Conservation (phyloP, 2,797 vertebrate genomes). For the Muscicapa comitata region DNA sequence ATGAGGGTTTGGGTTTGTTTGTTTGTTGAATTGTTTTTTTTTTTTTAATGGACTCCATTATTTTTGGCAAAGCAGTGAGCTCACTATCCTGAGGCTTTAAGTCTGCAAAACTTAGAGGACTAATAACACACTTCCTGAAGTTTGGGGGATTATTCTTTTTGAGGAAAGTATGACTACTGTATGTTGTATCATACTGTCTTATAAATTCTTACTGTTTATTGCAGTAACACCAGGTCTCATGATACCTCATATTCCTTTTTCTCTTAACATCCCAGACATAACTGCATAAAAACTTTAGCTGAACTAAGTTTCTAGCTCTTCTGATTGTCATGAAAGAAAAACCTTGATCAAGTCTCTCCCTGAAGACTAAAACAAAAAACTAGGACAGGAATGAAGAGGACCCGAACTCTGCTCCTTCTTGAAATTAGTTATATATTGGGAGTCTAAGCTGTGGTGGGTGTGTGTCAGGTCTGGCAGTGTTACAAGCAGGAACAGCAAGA, state of each 20-base stretch:
- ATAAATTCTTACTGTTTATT: background rate
- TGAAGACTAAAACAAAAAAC: background rate
- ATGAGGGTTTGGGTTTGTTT: background rate
- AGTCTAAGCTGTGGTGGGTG: background rate
- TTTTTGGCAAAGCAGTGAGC: background rate
- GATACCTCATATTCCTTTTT: background rate
- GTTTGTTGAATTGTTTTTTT: rapidly evolving
- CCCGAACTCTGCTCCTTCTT: background rate
- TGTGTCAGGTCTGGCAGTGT: background rate
- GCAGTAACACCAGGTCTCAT: background rate
- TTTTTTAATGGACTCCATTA: background rate
- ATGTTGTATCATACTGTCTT: background rate
- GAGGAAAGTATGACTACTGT: background rate
- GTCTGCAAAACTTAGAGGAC: background rate
- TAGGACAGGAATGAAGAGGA: background rate
- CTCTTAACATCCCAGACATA: background rate
- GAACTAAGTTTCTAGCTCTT: background rate
- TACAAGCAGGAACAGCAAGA: background rate
- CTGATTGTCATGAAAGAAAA: background rate
- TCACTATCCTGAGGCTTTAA: background rate
- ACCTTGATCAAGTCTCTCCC: background rate
- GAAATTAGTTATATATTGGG: background rate
- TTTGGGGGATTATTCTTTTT: background rate
- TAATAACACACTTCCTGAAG: background rate
- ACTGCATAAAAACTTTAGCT: background rate